These are phyloP conservation scores for Austrolebias charrua DNA, from an alignment of 2,797 vertebrate genomes.

Conservation along the genomic window DNA sequence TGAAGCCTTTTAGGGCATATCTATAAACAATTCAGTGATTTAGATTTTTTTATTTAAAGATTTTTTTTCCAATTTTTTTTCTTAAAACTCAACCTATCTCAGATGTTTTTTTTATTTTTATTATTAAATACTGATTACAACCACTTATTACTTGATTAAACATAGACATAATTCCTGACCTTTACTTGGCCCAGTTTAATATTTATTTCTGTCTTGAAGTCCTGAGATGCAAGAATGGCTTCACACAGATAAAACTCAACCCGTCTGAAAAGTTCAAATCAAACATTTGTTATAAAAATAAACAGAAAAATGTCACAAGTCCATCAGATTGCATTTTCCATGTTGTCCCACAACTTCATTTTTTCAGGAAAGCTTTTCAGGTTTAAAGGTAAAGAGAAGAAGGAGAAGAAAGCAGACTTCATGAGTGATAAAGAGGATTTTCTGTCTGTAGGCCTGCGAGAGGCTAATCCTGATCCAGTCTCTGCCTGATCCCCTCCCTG, in stretches of 20 bases:
- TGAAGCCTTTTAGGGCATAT: too few species aligned
- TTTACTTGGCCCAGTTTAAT: background rate
- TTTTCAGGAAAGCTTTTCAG: background rate
- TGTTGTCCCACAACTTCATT: background rate
- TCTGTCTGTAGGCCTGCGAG: slow-evolving; percentile 47
- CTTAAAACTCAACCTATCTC: too few species aligned
- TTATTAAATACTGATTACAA: background rate
- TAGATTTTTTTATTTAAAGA: too few species aligned
- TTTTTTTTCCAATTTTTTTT: too few species aligned
- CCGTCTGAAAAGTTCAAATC: too few species aligned
- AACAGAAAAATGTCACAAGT: too few species aligned
- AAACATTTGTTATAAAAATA: too few species aligned
- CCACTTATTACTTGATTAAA: background rate
- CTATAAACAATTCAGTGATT: too few species aligned
- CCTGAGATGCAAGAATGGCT: background rate
- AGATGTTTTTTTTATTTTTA: background rate
- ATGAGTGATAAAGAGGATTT: slow-evolving; percentile 74
- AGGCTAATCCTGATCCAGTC: slow-evolving; percentile 60
- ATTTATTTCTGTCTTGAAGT: too few species aligned
- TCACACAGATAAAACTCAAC: too few species aligned
- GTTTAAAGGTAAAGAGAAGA: slow-evolving; percentile 3
- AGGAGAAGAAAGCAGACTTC: slow-evolving; percentile 48
- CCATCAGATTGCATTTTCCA: background rate
- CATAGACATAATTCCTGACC: background rate
- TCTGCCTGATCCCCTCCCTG: slow-evolving; percentile 42